Percentiles rank a stretch among this genome's conserved stretches.
Evolutionary conservation across 2,888 invertebrate species (phyloP).

Genomic region (Cosmia pyralina): DNA sequence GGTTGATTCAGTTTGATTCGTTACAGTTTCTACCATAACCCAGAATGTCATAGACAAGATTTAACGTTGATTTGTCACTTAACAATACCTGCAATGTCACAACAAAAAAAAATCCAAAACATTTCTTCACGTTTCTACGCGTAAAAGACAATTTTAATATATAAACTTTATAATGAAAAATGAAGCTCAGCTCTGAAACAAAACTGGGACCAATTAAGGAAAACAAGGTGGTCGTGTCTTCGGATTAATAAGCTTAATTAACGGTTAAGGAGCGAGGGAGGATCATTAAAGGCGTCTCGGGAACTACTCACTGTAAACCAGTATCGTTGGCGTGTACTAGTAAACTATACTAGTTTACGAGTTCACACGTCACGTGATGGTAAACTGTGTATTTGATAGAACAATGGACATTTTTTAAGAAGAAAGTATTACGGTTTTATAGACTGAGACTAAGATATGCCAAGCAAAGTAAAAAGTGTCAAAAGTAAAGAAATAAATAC

Average conservation of each 20-base stretch:
- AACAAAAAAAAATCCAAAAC: neutral
- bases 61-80: neutral
- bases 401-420: neutral
- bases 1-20: neutral
- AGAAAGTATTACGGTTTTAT: too few relatives aligned
- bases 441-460: neutral
- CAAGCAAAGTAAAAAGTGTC: neutral
- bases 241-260: conserved; percentile 89
- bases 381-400: neutral
- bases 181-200: conserved; percentile 82
- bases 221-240: conserved; percentile 87
- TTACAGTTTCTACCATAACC: neutral
- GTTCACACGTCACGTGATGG: conserved; percentile 8
- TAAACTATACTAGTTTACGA: conserved; percentile 63
- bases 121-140: conserved; percentile 4
- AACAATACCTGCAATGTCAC: neutral
- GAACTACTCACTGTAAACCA: conserved; percentile 75
- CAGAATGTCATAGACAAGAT: neutral
- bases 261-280: conserved; percentile 81
- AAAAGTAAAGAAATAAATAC: neutral
- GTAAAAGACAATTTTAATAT: conserved; percentile 68
- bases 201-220: conserved; percentile 88
- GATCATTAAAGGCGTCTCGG: conserved; percentile 79
- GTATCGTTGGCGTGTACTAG: conserved; percentile 53
- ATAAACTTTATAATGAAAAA: conserved; percentile 82